These are phyloP conservation scores for Syritta pipiens DNA, from an alignment of 2,888 invertebrate genomes.

Conservation along the genomic window DNA sequence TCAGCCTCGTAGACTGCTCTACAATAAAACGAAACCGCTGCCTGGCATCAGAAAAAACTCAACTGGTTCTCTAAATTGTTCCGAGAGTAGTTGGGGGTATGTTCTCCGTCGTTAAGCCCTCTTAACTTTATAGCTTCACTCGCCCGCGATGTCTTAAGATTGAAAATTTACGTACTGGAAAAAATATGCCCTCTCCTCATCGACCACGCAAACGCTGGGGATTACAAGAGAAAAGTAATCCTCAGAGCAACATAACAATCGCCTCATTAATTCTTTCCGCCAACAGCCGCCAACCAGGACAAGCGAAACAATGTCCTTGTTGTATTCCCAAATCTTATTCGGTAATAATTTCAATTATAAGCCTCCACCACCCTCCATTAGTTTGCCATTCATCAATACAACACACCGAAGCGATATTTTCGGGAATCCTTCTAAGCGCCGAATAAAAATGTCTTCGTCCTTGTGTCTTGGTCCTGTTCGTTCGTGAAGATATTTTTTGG, in stretches of 20 bases:
- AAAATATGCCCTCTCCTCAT: constrained; percentile 27
- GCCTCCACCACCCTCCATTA: constrained; percentile 39
- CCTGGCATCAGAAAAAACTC: no score
- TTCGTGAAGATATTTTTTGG: constrained; percentile 38
- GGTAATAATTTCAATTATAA: constrained; percentile 68
- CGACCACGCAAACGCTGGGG: no score
- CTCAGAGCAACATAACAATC: constrained; percentile 44
- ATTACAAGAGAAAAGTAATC: constrained; percentile 49
- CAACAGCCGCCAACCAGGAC: no score
- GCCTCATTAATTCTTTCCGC: constrained; percentile 71
- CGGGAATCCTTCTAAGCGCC: constrained; percentile 52
- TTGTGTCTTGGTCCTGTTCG: background rate
- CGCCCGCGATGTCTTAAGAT: background rate
- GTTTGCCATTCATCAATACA: constrained; percentile 56
- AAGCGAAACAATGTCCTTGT: constrained; percentile 57
- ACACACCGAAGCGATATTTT: background rate
- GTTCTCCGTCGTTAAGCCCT: no score
- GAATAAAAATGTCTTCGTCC: constrained; percentile 47
- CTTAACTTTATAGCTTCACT: constrained; percentile 18
- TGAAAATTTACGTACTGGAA: constrained; percentile 58
- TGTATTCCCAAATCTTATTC: constrained; percentile 52
- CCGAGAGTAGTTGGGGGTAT: no score
- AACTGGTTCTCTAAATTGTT: no score
- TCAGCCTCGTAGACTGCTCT: no score
- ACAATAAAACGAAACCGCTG: no score